Conservation (phyloP, 2,113 vertebrate genomes). For the Leptobrachium ailaonicum region DNA sequence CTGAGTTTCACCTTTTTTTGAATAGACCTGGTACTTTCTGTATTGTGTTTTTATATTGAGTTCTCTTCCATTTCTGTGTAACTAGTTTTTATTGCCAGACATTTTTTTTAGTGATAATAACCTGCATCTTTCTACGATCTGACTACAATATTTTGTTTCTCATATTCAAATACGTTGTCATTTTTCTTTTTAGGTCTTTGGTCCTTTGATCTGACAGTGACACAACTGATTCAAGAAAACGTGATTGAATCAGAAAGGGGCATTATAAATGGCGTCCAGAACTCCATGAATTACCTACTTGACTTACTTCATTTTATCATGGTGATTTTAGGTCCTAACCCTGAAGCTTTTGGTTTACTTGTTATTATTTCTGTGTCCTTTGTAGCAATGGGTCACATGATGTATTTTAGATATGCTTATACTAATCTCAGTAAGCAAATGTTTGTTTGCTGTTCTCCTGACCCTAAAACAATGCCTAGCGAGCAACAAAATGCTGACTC, state of each 20-base stretch:
- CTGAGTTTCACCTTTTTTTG: no score
- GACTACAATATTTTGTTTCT: no score
- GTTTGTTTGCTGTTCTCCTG: slow-evolving; percentile 78
- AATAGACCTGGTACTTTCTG: no score
- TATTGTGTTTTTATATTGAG: no score
- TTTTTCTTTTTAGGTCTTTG: slow-evolving; percentile 80
- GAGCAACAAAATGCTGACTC: slow-evolving; percentile 55
- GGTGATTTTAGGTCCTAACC: slow-evolving; percentile 96
- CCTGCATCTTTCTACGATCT: no score
- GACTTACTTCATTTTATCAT: slow-evolving; percentile 98
- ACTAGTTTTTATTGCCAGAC: no score
- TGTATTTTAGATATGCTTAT: slow-evolving; percentile 95
- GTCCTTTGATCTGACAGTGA: slow-evolving; percentile 97
- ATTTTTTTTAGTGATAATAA: no score
- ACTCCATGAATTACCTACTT: slow-evolving; percentile 98
- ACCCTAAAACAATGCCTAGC: slow-evolving; percentile 55
- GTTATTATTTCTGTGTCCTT: slow-evolving; percentile 97
- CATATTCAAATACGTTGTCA: neutral
- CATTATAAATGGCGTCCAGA: slow-evolving; percentile 95
- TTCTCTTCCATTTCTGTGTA: no score
- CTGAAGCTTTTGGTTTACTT: slow-evolving; percentile 91
- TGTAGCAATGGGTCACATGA: slow-evolving; percentile 90
- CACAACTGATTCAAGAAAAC: slow-evolving; percentile 96
- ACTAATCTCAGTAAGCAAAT: slow-evolving; percentile 81
- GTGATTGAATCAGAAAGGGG: slow-evolving; percentile 94